Base-by-base conservation (phyloP, 2,113 vertebrate genomes). In the Phasianus colchicus region DNA sequence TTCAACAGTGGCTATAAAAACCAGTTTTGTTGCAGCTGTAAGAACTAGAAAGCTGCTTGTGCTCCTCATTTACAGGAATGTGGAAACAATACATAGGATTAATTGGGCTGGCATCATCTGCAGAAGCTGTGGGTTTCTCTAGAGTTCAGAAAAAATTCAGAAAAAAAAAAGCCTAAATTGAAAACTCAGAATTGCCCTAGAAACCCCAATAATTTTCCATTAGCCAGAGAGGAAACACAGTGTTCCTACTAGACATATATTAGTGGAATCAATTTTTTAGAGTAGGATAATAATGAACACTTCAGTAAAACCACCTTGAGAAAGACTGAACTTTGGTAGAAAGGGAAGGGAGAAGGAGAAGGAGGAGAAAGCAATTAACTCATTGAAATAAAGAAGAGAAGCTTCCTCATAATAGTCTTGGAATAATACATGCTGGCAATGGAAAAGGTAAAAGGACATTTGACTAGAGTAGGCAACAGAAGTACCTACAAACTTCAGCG, bases 181-280 rank as follows among this genome's bases (percentile, higher is more conserved):
- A 45, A 77, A 86, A 92, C 19, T 40, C 52, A 82, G 74, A 82
- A 79, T 27, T 82, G 74, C 70, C 74, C 89, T 93, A 84, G 77
- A 95, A 96, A 91, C 34, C 66, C 84, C 87, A 72, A 57, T 43
- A 1, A 34, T 60, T 69, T 81, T 34, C 65, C 70, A 75, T 54
- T 10, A 90, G 61, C 32, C 66, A 81, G 34, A 25, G 42, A 92
- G 32, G 74, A 89, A 90, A 38, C 70, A 64, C 14, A 80, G 50
- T 60, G 71, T 42, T 72, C 70, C 77, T 66, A 22, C 16, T 4
- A 74, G 76, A 81, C n/a, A 38, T 4, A 60, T 52, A 42, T 29
- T 7, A 88, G 55, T 32, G 30, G 30, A 57, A 57, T 12, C 9
- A 18, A 40, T 79, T 92, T 86, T 50, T 43, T 18, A 57, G 48